Base-by-base conservation (phyloP, 1,140 invertebrate genomes). In the Elymnias hypermnestra region DNA sequence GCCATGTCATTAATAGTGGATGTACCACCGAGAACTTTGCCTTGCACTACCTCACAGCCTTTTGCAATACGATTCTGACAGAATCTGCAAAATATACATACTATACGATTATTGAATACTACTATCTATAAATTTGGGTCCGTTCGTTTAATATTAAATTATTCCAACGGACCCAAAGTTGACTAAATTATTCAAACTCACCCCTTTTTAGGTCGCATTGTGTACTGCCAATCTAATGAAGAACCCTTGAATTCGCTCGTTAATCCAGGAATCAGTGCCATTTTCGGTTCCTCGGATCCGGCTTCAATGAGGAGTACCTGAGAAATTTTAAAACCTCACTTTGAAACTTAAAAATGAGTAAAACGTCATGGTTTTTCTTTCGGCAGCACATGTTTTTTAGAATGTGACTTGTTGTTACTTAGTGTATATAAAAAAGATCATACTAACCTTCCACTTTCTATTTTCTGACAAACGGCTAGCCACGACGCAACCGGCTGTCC, bases 1-100 rank as follows among this genome's bases (percentile, higher is more conserved):
- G 94, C 81, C 94, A 97, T 95, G 3, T 91, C 94, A 76, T 97
- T 97, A 10, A 95, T 90, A 0, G 89, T 89, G 0, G 92, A 92
- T 9, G 89, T 90, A 1, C 96, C 96, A 6, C 95, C 96, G 1
- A 94, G 68, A 6, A 89, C 90, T 58, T 90, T 90, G 0, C 93
- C 93, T 38, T 88, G 82, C 5, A 83, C 74, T 3, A 83, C 60
- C 39, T 83, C 75, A 43, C 77, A 83, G 5, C 78, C 78, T 52
- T 47, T 64, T 0, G 60, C 51, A 5, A 6, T 35, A 12, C 67
- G 73, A 44, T 77, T 73, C 40, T 74, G 75, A 45, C 81, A 84
- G 46, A 82, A 82, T 29, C 77, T 84, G 54, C 37, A 78, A 70
- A 23, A 35, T 1, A 21, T 9, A 25, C 9, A 33, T 43, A 53